A percentile compares a stretch with the other conserved stretches of the same genome.
These are phyloP conservation scores for Pimephales promelas DNA, from an alignment of 2,113 vertebrate genomes.

Conservation along the genomic window DNA sequence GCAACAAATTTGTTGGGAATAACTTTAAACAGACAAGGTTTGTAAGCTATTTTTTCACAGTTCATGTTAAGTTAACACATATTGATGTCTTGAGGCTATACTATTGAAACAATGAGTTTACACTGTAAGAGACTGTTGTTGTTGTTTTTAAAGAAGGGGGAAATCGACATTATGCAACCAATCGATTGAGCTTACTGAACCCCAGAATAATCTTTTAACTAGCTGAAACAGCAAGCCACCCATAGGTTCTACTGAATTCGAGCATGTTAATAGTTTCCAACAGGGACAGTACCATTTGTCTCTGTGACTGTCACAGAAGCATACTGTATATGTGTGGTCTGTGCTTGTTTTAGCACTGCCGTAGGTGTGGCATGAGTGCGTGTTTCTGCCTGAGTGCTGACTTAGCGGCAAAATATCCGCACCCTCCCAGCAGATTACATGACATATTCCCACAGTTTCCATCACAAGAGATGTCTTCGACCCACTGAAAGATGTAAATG, in stretches of 20 bases:
- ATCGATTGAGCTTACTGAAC: background rate
- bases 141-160: background rate
- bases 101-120: too few species aligned
- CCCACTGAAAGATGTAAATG: background rate
- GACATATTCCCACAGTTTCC: background rate
- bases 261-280: background rate
- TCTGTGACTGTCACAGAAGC: background rate
- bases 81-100: too few species aligned
- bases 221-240: background rate
- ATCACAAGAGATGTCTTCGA: background rate
- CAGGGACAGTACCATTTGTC: too few species aligned
- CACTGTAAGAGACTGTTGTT: background rate
- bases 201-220: background rate
- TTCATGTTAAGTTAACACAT: background rate
- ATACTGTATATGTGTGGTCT: background rate
- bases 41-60: background rate
- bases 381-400: constrained; percentile 27
- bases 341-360: background rate
- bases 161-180: background rate
- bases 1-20: background rate
- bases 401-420: background rate
- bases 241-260: background rate
- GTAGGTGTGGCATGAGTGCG: background rate
- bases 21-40: background rate
- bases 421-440: background rate